These are phyloP conservation scores for Corydoras maculifer DNA, from an alignment of 2,113 vertebrate genomes.

Conservation along the genomic window DNA sequence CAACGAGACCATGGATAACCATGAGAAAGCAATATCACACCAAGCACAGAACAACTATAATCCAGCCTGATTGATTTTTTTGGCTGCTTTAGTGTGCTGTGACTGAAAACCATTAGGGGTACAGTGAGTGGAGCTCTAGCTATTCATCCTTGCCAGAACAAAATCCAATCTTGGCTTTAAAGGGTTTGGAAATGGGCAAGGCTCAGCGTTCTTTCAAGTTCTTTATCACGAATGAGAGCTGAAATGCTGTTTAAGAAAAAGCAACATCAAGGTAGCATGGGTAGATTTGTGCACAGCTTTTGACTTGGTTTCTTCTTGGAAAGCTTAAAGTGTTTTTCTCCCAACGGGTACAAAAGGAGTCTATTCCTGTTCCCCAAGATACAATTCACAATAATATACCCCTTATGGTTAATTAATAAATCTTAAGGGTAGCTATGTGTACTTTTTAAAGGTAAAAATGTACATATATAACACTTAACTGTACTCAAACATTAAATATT, in stretches of 20 bases:
- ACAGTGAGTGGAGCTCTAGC: slow-evolving; percentile 15
- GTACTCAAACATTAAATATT: too few relatives aligned
- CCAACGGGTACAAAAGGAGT: too few relatives aligned
- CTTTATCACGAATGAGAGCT: slow-evolving; percentile 19
- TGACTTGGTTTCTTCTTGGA: slow-evolving; percentile 27
- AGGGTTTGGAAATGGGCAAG: slow-evolving; percentile 21
- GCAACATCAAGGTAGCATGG: slow-evolving; percentile 1
- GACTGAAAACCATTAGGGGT: slow-evolving; percentile 21
- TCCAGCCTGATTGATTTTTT: slow-evolving; percentile 18
- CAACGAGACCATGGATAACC: not conserved
- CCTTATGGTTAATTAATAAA: too few relatives aligned
- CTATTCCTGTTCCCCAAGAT: too few relatives aligned
- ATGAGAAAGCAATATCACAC: not conserved
- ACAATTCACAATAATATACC: too few relatives aligned
- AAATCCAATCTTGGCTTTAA: slow-evolving; percentile 21
- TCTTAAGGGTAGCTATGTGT: too few relatives aligned
- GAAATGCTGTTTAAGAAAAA: slow-evolving; percentile 1
- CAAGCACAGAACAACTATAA: not conserved
- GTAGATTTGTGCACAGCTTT: slow-evolving; percentile 19
- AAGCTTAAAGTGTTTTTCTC: not conserved
- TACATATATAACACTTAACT: too few relatives aligned
- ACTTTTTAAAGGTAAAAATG: too few relatives aligned
- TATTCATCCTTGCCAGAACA: slow-evolving; percentile 31
- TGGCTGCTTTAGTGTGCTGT: not conserved
- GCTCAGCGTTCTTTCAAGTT: slow-evolving; percentile 1